Evolutionary conservation across 2,888 invertebrate species (phyloP).

Genomic region (Cephus pygmeus): DNA sequence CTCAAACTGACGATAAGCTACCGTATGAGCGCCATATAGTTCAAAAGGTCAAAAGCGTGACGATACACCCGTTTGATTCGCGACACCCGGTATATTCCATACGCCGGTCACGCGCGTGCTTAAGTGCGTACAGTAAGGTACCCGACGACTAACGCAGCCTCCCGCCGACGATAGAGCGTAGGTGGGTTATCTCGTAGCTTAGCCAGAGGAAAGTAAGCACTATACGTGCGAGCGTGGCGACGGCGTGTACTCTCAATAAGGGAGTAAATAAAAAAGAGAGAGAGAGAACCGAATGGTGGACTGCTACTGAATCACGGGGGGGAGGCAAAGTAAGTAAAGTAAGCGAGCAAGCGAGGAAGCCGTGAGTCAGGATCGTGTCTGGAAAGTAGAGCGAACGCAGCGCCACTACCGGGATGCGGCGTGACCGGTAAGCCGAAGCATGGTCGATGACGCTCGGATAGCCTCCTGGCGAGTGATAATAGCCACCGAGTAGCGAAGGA

Average conservation of each 20-base stretch:
- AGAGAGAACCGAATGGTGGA: background rate
- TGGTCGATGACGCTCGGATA: background rate
- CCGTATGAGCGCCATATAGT: background rate
- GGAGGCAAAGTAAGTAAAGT: background rate
- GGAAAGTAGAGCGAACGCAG: background rate
- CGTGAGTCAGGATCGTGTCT: background rate
- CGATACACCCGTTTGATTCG: background rate
- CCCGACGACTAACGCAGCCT: background rate
- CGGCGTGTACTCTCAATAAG: background rate
- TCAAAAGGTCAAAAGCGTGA: background rate
- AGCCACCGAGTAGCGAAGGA: background rate
- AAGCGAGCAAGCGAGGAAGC: background rate
- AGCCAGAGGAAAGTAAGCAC: background rate
- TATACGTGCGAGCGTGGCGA: background rate
- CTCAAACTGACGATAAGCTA: no score
- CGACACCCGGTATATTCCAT: background rate
- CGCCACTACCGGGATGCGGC: background rate
- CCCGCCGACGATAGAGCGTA: background rate
- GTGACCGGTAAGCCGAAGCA: background rate
- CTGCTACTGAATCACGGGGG: background rate
- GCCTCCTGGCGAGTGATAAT: background rate
- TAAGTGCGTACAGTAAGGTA: background rate
- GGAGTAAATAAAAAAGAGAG: background rate
- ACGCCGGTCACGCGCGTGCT: background rate
- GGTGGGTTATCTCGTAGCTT: background rate